phyloP scores from a whole-genome alignment of 2,797 vertebrate genomes.

The Syndactyla subalaris region DNA sequence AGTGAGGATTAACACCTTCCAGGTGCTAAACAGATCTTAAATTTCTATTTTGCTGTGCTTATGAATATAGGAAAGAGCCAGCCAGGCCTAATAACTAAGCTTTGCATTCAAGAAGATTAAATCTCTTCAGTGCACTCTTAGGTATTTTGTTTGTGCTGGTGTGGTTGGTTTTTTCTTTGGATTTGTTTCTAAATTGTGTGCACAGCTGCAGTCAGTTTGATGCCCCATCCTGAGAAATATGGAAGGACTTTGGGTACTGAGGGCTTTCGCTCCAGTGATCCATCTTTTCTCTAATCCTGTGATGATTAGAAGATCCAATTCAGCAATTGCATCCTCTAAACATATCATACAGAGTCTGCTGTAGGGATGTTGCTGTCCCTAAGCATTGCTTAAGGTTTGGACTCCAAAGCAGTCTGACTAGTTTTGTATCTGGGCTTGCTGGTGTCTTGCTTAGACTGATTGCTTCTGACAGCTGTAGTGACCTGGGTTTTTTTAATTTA shows the following conservation, averaged over 20 bases:
- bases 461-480: not conserved
- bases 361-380: not conserved
- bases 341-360: not conserved
- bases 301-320: not conserved
- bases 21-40: not conserved
- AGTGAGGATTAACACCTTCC: not conserved
- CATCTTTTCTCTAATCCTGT: not conserved
- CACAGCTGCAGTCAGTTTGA: not conserved
- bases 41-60: not conserved
- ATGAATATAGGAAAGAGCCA: not conserved
- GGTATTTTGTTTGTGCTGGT: not conserved
- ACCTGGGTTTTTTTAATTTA: not conserved
- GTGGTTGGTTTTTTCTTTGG: not conserved
- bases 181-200: not conserved
- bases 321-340: not conserved
- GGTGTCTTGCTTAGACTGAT: not conserved
- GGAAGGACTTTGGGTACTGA: not conserved
- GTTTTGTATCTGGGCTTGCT: not conserved
- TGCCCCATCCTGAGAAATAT: not conserved
- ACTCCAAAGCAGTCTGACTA: not conserved
- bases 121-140: not conserved
- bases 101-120: not conserved
- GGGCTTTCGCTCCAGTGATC: not conserved
- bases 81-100: not conserved
- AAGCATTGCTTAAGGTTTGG: not conserved